Conservation (phyloP, 2,888 invertebrate species). For the Sminthurinus aureus region DNA sequence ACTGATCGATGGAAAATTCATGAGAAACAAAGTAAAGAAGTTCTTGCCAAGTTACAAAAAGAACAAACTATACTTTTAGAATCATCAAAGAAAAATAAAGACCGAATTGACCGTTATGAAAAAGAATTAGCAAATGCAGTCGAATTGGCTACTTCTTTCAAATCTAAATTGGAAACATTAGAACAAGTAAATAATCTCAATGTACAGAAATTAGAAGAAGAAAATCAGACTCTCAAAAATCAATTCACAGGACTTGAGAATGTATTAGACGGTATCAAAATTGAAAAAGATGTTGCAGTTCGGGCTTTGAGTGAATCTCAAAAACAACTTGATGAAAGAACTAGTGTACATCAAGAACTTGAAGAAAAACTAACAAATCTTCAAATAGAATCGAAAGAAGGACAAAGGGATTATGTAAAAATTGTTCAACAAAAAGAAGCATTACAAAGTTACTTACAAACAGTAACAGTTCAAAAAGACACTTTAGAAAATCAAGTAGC, state of each 20-base stretch:
- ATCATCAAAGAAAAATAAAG: conserved; percentile 45
- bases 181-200: conserved; percentile 29
- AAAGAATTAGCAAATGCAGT: conserved; percentile 53
- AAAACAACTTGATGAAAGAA: conserved; percentile 49
- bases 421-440: conserved; percentile 15
- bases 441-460: conserved; percentile 28
- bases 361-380: conserved; percentile 42
- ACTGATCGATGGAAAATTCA: conserved; percentile 56
- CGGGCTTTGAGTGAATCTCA: conserved; percentile 52
- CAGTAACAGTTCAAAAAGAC: conserved; percentile 36
- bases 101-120: conserved; percentile 52
- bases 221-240: conserved; percentile 38
- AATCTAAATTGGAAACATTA: conserved; percentile 41
- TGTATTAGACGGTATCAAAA: conserved; percentile 38
- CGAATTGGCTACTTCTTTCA: conserved; percentile 52
- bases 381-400: conserved; percentile 21
- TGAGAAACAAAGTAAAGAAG: conserved; percentile 45
- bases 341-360: conserved; percentile 35
- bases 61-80: conserved; percentile 50
- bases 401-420: conserved; percentile 21
- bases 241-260: conserved; percentile 42
- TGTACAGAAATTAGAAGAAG: conserved; percentile 33
- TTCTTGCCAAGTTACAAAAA: conserved; percentile 48
- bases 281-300: conserved; percentile 52
- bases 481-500: conserved; percentile 39